Evolutionary conservation across 2,113 vertebrate species (phyloP), one percentile per base, ranked within the genome.

Genomic region (Chaetodon trifascialis): DNA sequence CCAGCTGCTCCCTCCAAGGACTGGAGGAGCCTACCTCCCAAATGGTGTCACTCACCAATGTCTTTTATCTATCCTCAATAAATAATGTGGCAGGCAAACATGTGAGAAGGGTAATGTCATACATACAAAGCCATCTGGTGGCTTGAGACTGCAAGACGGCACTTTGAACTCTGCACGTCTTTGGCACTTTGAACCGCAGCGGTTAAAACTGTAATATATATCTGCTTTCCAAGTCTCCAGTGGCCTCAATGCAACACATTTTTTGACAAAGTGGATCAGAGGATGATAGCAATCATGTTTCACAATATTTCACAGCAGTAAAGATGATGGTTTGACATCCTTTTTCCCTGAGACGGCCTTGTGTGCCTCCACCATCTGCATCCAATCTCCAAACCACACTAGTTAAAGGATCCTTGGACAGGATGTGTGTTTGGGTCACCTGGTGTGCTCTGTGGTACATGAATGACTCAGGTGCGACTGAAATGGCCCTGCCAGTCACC

Each of bases 1-100:
- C 89, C 92, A 93, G 89, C 90, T 94, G 92, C 84, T 90, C 76
- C 84, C 76, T 73, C 82, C 80, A 82, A 89, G 80, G 82, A 80
- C 85, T 67, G 38, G 64, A 80, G 68, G 85, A 82, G 83, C 68
- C 78, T 44, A n/a, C 80, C 82, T 87, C 83, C 80, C 87, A 74
- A 81, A 72, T 46, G 49, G 64, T 92, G 88, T 86, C 89, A 91
- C 88, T 86, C 84, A 79, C 76, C 80, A 80, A 87, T 87, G 87
- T 84, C 86, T 91, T 92, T 92, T 88, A 91, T 92, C 87, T 66
- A 11, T 64, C 63, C 47, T 85, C 79, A 87, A 86, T 94, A 92
- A 92, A 94, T 94, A 80, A 93, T 76, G 76, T 69, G 47, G n/a
- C 83, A 51, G 80, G 80, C 75, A 72, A 87, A 87, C 72, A 83